Base-by-base conservation (phyloP, 2,888 invertebrate species). In the Pseudanteris insignis region DNA sequence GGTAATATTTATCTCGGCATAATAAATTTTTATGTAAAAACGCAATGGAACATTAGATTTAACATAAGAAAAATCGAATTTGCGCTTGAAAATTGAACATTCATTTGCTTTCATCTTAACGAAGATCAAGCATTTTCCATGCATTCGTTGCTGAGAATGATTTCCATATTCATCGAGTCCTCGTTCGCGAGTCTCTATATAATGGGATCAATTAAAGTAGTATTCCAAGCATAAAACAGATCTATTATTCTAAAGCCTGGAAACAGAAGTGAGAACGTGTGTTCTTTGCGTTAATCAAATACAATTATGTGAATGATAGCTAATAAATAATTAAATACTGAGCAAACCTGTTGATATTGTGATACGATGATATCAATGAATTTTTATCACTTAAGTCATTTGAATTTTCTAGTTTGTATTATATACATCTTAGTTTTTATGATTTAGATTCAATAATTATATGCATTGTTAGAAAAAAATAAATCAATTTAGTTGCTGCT, bases 241-340 rank as follows among this genome's bases (percentile, higher is more conserved):
- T 57, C 55, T 53, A 60, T 40, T 60, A 59, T 62, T 59, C 51
- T 59, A 59, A 62, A 65, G 59, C 51, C 55, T 51, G 47, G 33
- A 40, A 53, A 57, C 40, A 40, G 38, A 53, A 37, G 51, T 38
- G 33, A 51, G 40, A 50, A 66, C 43, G 64, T 53, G 51, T 57
- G 60, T 61, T 63, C 61, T 55, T 68, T 50, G 61, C 28, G 33
- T 60, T 64, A 53, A 46, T 40, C 63, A 32, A 25, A 30, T 26
- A 53, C 54, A 63, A 44, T 54, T 43, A 51, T 44, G 64, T 75
- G 76, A 74, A 77, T 72, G 71, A 72, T 73, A 74, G 76, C 76
- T 77, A 77, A 74, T 78, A 75, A 77, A 77, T 78, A 69, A 66
- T 69, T 71, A 72, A 76, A 70, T n/a, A n/a, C n/a, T n/a, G n/a